Evolutionary conservation across 2,888 invertebrate species (phyloP), one percentile per base, ranked within the genome.

Genomic region (Stegana nigrithorax): DNA sequence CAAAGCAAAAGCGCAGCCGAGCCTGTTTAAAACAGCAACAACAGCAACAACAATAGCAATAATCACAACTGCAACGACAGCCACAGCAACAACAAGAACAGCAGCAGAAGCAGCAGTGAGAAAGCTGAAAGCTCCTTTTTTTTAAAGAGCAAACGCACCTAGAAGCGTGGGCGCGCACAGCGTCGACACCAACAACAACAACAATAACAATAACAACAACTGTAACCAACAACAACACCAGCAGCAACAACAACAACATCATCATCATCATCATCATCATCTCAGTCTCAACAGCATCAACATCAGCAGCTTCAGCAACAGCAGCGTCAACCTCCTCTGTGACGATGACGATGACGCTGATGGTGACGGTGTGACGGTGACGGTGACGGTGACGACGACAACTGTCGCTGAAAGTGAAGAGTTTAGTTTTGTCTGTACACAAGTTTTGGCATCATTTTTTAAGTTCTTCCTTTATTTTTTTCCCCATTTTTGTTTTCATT

Each of bases 401-500:
- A 55, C 8, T 59, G 63, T 21, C 45, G 44, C 29, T n/a, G n/a
- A n/a, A n/a, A n/a, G n/a, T n/a, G n/a, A n/a, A n/a, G n/a, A n/a
- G 32, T 58, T 65, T 42, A 62, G 64, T 47, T 64, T 59, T 61
- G 66, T 59, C 71, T 75, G 78, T 78, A 78, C 71, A 76, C 80
- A 81, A 77, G 81, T 76, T 76, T 76, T 76, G 76, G 81, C 76
- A 76, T 81, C 73, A 73, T 81, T 80, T 61, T 70, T 73, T 74
- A 23, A 10, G 25, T 12, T 21, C 3, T 47, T 14, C 7, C n/a
- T 44, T 14, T 47, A 7, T 45, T 23, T 6, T n/a, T 50, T 21
- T 2, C n/a, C 10, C 7, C 10, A 21, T 23, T 47, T 65, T 70
- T 71, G 64, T 66, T 63, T 60, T 42, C 65, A 25, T 60, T 44